These are phyloP conservation scores for Cephalopachus bancanus DNA, from an alignment of 2,797 vertebrate species.

Conservation along the genomic window DNA sequence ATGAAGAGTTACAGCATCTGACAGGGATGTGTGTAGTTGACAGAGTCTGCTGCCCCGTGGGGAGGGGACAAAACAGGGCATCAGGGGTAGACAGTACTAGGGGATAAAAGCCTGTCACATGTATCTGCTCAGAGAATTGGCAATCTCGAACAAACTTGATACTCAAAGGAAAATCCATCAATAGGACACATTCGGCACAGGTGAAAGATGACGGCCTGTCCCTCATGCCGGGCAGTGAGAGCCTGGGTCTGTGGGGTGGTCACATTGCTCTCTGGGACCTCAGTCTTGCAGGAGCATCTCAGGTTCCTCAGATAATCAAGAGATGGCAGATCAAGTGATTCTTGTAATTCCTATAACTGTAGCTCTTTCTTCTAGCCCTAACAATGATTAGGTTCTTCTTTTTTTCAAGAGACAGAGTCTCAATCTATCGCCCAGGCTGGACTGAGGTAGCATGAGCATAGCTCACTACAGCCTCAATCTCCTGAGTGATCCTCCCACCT, in stretches of 20 bases:
- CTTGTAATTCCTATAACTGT: background rate
- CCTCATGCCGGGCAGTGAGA: rapidly evolving
- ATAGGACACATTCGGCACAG: slow-evolving; percentile 48
- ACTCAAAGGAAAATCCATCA: slow-evolving; percentile 72
- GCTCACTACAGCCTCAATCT: too few species aligned
- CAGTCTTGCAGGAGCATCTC: rapidly evolving
- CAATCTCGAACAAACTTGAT: slow-evolving; percentile 74
- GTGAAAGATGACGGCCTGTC: background rate
- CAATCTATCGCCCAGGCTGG: too few species aligned
- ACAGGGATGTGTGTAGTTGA: background rate
- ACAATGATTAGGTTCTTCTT: background rate
- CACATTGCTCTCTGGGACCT: background rate
- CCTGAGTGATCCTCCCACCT: too few species aligned
- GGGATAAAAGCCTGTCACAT: background rate
- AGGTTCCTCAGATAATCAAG: background rate
- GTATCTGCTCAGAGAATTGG: slow-evolving; percentile 62
- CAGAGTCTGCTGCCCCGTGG: background rate
- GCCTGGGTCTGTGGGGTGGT: rapidly evolving
- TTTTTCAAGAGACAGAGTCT: too few species aligned
- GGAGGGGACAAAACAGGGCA: background rate
- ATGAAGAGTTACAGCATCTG: slow-evolving; percentile 42
- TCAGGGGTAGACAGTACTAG: slow-evolving; percentile 33
- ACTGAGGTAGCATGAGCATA: too few species aligned
- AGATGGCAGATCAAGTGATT: too few species aligned
- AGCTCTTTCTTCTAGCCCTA: slow-evolving; percentile 16